Base-by-base conservation (phyloP, 2,113 vertebrate species). In the Meriones unguiculatus region DNA sequence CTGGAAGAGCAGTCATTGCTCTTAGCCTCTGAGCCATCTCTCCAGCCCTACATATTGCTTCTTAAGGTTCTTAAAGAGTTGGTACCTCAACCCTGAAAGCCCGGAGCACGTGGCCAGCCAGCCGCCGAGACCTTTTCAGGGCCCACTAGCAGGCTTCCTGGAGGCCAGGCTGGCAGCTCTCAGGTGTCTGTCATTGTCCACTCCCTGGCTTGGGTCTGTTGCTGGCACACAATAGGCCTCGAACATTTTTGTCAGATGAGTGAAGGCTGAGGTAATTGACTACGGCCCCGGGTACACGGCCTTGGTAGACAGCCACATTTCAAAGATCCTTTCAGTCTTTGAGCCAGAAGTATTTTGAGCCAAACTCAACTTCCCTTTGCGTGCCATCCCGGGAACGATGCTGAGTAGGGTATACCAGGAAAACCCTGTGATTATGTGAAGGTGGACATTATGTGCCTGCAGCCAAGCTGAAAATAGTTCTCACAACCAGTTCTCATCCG, bases 331-430 rank as follows among this genome's bases (percentile, higher is more conserved):
- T 96, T 76, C 59, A 50, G 30, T 92, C 67, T 87, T 32, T 59
- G 77, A 88, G 75, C 89, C 92, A 95, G 85, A 89, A 73, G 91
- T n/a, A 28, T 35, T 5, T 25, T 32, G 70, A 88, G 52, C 94
- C 94, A 75, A 87, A 65, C 30, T 94, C 38, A 38, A 70, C 75
- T 94, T 95, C 73, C 86, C 10, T 92, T 65, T 81, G 59, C 91
- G 67, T 46, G 69, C 54, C 54, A 30, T 64, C 73, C 15, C 24
- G 41, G 78, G 28, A 90, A 80, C n/a, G 25, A 12, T 6, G 41
- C 57, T 72, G 85, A 88, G 46, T 86, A 46, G 67, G 35, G 5
- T 88, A 32, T 25, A 38, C 93, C 88, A 67, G 18, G 10, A 88
- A 88, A 76, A 17, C 73, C 92, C n/a, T 77, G 0, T 2, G 86